These are phyloP conservation scores for Lypha dubia DNA, from an alignment of 2,888 invertebrate species.

Conservation along the genomic window DNA sequence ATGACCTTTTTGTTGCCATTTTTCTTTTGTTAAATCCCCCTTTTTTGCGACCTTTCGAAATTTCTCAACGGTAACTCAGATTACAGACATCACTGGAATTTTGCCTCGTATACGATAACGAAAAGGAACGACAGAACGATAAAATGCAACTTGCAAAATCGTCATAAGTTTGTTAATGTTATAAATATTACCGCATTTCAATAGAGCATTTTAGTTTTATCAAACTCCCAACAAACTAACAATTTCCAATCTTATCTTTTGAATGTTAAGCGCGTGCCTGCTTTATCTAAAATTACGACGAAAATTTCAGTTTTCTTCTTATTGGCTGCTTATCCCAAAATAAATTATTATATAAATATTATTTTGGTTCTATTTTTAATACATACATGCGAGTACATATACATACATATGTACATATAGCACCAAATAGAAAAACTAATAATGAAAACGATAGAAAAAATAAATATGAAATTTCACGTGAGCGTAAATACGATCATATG, in stretches of 20 bases:
- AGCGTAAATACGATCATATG: conserved; percentile 51
- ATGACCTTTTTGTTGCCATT: too few relatives aligned
- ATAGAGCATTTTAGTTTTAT: background rate
- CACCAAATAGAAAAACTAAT: background rate
- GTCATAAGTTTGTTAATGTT: background rate
- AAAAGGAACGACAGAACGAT: background rate
- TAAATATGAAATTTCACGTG: conserved; percentile 53
- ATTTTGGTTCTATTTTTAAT: background rate
- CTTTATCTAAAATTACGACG: background rate
- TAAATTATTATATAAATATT: background rate
- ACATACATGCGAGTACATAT: too few relatives aligned
- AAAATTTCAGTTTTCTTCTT: background rate
- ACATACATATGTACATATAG: too few relatives aligned
- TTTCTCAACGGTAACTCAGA: too few relatives aligned
- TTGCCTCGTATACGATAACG: too few relatives aligned
- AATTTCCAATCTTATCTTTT: conserved; percentile 28
- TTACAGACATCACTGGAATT: too few relatives aligned
- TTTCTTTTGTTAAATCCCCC: too few relatives aligned
- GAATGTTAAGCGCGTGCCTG: conserved; percentile 27
- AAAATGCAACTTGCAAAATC: background rate
- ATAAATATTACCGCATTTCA: background rate
- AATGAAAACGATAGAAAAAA: conserved; percentile 3
- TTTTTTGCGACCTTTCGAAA: too few relatives aligned
- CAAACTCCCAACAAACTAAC: background rate
- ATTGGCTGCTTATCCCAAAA: conserved; percentile 1